A percentile compares a stretch with the other conserved stretches of the same genome.
Evolutionary conservation across 1,140 invertebrate genomes (phyloP).

Genomic region (Harlomillsia oculata): DNA sequence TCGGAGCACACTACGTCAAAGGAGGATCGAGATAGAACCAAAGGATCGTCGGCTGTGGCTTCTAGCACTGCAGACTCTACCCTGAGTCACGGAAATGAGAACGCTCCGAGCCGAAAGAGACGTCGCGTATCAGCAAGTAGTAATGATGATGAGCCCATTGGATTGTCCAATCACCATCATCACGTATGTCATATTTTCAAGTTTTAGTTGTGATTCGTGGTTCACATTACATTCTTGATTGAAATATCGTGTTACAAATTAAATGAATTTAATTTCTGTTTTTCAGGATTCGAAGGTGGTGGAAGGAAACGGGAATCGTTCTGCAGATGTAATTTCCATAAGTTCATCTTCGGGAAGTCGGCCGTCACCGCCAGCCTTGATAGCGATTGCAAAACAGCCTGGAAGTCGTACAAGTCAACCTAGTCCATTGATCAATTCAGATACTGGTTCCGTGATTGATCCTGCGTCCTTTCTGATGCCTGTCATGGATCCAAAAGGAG

Average conservation of each 20-base stretch:
- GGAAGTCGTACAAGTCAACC: slow-evolving; percentile 14
- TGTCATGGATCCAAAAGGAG: slow-evolving; percentile 26
- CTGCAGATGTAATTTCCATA: slow-evolving; percentile 24
- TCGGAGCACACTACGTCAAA: not conserved
- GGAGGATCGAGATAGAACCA: slow-evolving; percentile 4
- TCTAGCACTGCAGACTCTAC: slow-evolving; percentile 2
- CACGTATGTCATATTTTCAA: slow-evolving; percentile 21
- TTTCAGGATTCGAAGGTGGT: slow-evolving; percentile 11
- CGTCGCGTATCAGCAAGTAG: slow-evolving; percentile 22
- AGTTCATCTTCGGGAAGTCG: slow-evolving; percentile 22
- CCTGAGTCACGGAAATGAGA: slow-evolving; percentile 7
- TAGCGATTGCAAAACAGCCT: slow-evolving; percentile 28
- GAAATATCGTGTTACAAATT: not conserved
- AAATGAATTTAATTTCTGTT: not conserved
- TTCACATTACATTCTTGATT: too few species aligned
- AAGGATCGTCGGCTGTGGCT: not conserved
- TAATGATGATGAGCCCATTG: slow-evolving; percentile 24
- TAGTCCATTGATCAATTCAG: slow-evolving; percentile 28
- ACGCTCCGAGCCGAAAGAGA: slow-evolving; percentile 18
- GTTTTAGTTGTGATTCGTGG: too few species aligned
- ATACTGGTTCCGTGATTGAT: slow-evolving; percentile 19
- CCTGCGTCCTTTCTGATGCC: slow-evolving; percentile 29
- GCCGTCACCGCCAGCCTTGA: slow-evolving; percentile 32
- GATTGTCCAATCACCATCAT: slow-evolving; percentile 17
- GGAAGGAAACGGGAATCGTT: slow-evolving; percentile 1